Evolutionary conservation across 2,888 invertebrate species (phyloP), one percentile per base, ranked within the genome.

Genomic region (Morinoia aosen): DNA sequence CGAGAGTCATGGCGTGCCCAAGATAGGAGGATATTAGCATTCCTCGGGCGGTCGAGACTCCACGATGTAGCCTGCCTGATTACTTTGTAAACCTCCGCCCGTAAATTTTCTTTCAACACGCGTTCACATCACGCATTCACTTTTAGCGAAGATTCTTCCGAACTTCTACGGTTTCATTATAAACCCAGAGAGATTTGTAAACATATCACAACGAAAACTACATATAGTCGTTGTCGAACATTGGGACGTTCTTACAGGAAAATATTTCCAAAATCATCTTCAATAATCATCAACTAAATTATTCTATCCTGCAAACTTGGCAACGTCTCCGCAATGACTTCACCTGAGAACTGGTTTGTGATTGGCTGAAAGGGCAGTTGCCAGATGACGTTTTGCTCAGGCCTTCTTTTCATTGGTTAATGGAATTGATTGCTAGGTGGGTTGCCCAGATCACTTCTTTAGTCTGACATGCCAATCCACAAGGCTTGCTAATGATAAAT

Each of bases 401-500:
- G 57, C 93, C 93, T 56, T 16, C 57, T 58, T 93, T 48, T 48
- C 58, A 93, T 93, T 93, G 93, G 93, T 48, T 93, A 48, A 57
- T 25, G 93, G 57, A 57, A 93, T 93, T 93, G 93, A 93, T 93
- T 93, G 93, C 93, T 93, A 93, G 93, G 93, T 93, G 93, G 93
- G 93, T 93, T 93, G 93, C 93, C 57, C 93, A 93, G 93, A 93
- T 93, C 93, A 93, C 93, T 93, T 93, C 93, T 93, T 93, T 93
- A 93, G 93, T 93, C 93, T 93, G 93, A 93, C 93, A 93, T 93
- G 93, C 93, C 93, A 93, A 93, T 93, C 93, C 93, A 93, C 93
- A 93, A 93, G 93, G 25, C 93, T 93, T 93, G 93, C 93, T 93
- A 93, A 93, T 93, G 93, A 93, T 93, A 93, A 93, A 93, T 93